Base-by-base conservation (phyloP, 2,113 vertebrate species). In the Elaphurus davidianus region DNA sequence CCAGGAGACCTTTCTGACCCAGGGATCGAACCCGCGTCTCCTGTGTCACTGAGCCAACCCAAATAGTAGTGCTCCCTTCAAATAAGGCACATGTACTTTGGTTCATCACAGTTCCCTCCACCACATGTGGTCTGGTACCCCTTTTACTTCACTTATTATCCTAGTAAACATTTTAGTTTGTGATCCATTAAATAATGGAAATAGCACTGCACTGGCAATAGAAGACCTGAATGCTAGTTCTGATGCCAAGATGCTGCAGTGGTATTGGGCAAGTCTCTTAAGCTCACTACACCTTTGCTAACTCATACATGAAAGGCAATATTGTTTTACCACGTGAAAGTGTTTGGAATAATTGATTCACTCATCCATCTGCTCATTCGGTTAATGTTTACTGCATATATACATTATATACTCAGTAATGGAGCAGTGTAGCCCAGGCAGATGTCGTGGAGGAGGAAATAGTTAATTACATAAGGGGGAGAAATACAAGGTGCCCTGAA, bases 81-180 rank as follows among this genome's bases (percentile, higher is more conserved):
- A 28, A 59, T 47, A n/a, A 78, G 33, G 12, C 0, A 0, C 17
- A n/a, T 33, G 23, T 33, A 14, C 12, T 91, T 87, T 13, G 36
- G 30, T 59, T 78, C n/a, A 10, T 50, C 33, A 4, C 7, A 40
- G 30, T 43, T 10, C 50, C 47, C 7, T 92, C 30, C n/a, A 64
- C 6, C 0, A 0, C 3, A 17, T 47, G 6, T 27, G 15, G 36
- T 47, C 17, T 67, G 45, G 25, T 1, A 8, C 1, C 1, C 7
- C 4, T 91, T 3, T 13, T 64, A 7, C 33, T 45, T 67, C 14
- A 15, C 43, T 33, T 17, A 50, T 52, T 57, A 85, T 3, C 11
- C 1, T 64, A 36, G 28, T 45, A 25, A 40, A 79, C 6, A 28
- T 28, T 92, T 88, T 87, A 7, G 7, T 64, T 60, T 95, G 36